Percentiles rank a stretch among this genome's conserved stretches.
Conservation (phyloP, 2,797 vertebrate genomes). For the Pangasius mekongensis region DNA sequence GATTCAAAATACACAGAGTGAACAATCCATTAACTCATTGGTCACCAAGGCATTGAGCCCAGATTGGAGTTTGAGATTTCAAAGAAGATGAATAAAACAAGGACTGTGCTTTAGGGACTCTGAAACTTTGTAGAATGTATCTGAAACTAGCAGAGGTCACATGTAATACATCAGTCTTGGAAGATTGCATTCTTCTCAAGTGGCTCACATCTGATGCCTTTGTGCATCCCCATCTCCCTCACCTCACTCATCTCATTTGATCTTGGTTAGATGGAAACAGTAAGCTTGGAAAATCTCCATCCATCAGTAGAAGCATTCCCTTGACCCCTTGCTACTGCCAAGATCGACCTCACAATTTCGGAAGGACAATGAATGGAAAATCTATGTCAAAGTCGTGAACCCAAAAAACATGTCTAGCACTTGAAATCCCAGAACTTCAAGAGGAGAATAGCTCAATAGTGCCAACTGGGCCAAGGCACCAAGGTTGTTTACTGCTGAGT, state of each 20-base stretch:
- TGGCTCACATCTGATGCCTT: slow-evolving; percentile 25
- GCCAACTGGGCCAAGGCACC: slow-evolving; percentile 9
- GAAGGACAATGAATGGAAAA: slow-evolving; percentile 21
- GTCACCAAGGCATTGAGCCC: not conserved
- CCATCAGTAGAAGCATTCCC: not conserved
- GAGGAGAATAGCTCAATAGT: not conserved
- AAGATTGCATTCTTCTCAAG: slow-evolving; percentile 49
- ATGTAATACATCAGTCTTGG: slow-evolving; percentile 37
- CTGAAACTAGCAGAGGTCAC: slow-evolving; percentile 30
- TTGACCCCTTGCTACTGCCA: not conserved
- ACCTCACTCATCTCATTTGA: slow-evolving; percentile 21
- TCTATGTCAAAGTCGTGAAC: not conserved
- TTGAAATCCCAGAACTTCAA: not conserved
- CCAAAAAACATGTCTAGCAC: not conserved
- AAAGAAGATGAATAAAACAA: not conserved
- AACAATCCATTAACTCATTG: not conserved
- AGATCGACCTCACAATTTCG: slow-evolving; percentile 2
- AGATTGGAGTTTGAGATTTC: not conserved
- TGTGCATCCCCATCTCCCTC: slow-evolving; percentile 2
- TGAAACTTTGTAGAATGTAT: not conserved
- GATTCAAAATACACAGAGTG: not conserved
- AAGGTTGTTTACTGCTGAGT: slow-evolving; percentile 44
- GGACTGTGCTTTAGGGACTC: not conserved
- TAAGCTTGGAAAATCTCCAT: slow-evolving; percentile 21
- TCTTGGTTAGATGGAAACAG: not conserved